Evolutionary conservation across 1,140 invertebrate species (phyloP), one percentile per base, ranked within the genome.

Genomic region (Drosophila sucinea): DNA sequence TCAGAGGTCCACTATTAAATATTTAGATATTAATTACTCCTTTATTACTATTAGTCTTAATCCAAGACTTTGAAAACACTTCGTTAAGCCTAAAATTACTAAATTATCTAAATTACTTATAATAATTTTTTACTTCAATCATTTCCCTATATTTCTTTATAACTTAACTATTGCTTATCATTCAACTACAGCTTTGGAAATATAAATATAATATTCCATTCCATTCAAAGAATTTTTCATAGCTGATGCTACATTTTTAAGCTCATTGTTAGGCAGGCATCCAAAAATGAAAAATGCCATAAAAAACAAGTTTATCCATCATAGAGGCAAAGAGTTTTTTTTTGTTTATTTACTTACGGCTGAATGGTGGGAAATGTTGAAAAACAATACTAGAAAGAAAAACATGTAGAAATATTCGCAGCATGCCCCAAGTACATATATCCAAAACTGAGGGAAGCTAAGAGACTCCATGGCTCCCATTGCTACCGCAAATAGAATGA

Each of bases 391-490:
- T 10, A 51, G 44, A 51, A 51, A 10, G 23, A 58, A 65, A 70
- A 68, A 79, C 80, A 78, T 84, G 77, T 68, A 65, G 81, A 84
- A 89, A 84, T 78, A 78, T 89, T 89, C 85, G 80, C 84, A 89
- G 84, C 84, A 81, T 64, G 80, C 60, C 58, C 27, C 61, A 51
- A 23, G 27, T 27, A 30, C n/a, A 35, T 27, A 8, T 10, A 35
- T 35, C n/a, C 44, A 51, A 33, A 30, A 30, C 2, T n/a, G 30
- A 8, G 30, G 4, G 23, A 10, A 17, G n/a, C 11, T 54, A 29
- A 30, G 33, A 74, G 71, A 70, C 66, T 58, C 32, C 41, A 25
- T 62, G 71, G 65, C 70, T 76, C 60, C 51, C 65, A 23, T 11
- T 41, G 57, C 67, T 66, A n/a, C 17, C 35, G 56, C n/a, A 38